A percentile compares a stretch with the other conserved stretches of the same genome.
Evolutionary conservation across 2,888 invertebrate genomes (phyloP).

Genomic region (Dynastes hyllus): DNA sequence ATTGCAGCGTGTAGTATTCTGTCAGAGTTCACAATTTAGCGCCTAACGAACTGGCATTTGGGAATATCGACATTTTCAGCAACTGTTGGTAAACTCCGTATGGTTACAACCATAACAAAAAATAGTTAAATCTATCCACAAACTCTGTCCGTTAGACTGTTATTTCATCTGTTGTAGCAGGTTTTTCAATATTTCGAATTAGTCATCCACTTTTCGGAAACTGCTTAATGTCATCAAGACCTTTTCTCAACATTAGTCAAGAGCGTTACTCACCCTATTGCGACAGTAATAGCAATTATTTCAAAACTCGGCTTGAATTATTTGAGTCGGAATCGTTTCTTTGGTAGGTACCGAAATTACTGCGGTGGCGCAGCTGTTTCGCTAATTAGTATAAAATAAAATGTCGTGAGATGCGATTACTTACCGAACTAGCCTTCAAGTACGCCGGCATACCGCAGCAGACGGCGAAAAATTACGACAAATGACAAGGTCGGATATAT

Average conservation of each 20-base stretch:
- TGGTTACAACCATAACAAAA: too few relatives aligned
- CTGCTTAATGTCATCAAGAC: too few relatives aligned
- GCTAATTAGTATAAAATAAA: constrained; percentile 19
- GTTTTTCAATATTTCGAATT: too few relatives aligned
- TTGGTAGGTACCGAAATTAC: not conserved
- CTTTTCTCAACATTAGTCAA: not conserved
- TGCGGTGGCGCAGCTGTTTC: not conserved
- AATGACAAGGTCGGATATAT: constrained; percentile 42
- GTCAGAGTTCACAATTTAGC: too few relatives aligned
- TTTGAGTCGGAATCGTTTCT: not conserved
- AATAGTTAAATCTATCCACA: too few relatives aligned
- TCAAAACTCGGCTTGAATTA: not conserved
- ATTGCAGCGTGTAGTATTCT: too few relatives aligned
- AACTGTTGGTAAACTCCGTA: too few relatives aligned
- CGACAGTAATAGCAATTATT: not conserved
- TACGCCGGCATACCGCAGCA: not conserved
- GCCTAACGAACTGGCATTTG: too few relatives aligned
- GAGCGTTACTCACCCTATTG: constrained; percentile 1
- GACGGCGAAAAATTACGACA: constrained; percentile 39
- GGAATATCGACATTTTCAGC: too few relatives aligned
- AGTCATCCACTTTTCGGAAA: too few relatives aligned
- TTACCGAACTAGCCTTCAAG: constrained; percentile 32
- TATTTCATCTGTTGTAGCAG: too few relatives aligned
- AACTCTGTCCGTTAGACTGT: too few relatives aligned
- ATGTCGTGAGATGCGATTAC: constrained; percentile 24